Evolutionary conservation across 2,888 invertebrate genomes (phyloP).

Genomic region (Ornithoptera priamus): DNA sequence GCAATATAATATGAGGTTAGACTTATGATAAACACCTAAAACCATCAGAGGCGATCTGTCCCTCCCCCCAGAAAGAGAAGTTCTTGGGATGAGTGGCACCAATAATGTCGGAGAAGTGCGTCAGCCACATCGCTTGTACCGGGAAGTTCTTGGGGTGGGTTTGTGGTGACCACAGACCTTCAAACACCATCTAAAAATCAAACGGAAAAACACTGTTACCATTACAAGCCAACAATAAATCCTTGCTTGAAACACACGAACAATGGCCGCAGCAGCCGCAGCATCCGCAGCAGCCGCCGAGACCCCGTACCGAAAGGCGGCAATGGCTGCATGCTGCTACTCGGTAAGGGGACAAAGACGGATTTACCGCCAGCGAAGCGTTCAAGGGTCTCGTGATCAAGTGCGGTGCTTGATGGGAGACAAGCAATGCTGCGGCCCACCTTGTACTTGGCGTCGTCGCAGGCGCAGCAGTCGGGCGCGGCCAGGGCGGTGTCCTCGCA

Average conservation of each 20-base stretch:
- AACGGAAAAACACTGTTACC: not conserved
- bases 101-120: slow-evolving; percentile 98
- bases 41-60: slow-evolving; percentile 92
- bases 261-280: not conserved
- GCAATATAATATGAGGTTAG: no score
- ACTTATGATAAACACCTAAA: slow-evolving; percentile 80
- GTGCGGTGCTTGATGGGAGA: no score
- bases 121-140: slow-evolving; percentile 88
- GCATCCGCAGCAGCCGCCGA: not conserved
- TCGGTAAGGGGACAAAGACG: no score
- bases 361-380: no score
- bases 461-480: slow-evolving; percentile 89
- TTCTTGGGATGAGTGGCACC: slow-evolving; percentile 95
- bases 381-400: no score
- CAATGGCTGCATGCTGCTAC: not conserved
- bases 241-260: not conserved
- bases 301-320: not conserved
- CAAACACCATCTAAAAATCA: slow-evolving; percentile 84
- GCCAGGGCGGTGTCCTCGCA: slow-evolving; percentile 86
- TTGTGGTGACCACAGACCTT: slow-evolving; percentile 96
- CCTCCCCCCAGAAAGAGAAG: slow-evolving; percentile 95
- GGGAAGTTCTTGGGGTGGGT: slow-evolving; percentile 99
- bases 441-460: slow-evolving; percentile 97
- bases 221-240: no score
- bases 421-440: slow-evolving; percentile 55